Base-by-base conservation (phyloP, 2,113 vertebrate genomes). In the Notarius lentiginosus region DNA sequence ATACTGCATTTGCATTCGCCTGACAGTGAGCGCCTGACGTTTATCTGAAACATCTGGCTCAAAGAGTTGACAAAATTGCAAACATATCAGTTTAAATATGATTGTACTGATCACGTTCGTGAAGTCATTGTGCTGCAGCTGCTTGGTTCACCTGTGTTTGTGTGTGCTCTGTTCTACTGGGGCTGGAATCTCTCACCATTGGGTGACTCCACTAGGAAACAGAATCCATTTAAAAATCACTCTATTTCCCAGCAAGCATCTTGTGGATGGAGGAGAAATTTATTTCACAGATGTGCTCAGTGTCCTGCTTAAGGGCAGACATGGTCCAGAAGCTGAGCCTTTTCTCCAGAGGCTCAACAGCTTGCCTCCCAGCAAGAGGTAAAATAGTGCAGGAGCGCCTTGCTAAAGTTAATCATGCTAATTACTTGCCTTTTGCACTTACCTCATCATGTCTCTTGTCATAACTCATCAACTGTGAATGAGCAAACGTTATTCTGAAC, bases 201-300 rank as follows among this genome's bases (percentile, higher is more conserved):
- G 41, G 34, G 81, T 86, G 27, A 41, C 30, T 56, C 20, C 41
- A 73, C 41, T 51, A 75, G 56, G 22, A 41, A 58, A 5, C 41
- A 63, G 10, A 83, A 87, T 58, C 58, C 73, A 20, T 70, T 84
- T 85, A 56, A 83, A 55, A 55, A 24, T 70, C 80, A 65, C 47
- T 72, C 41, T 80, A 53, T 66, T 77, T 58, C 63, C 76, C 27
- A 41, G n/a, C 20, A 30, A 49, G 86, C 85, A 87, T 55, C 63
- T 83, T 77, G 86, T 49, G 53, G 34, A 79, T 87, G 47, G 49
- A 55, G 18, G n/a, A 65, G 34, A 87, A 77, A 80, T 86, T 53
- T 75, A 49, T 73, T 84, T 41, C 53, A 66, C 87, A 88, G 84
- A 88, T 90, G 89, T 90, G 61, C 17, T 70, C 30, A 47, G 61